Conservation (phyloP, 2,113 vertebrate genomes). For the Muntiacus muntjak region DNA sequence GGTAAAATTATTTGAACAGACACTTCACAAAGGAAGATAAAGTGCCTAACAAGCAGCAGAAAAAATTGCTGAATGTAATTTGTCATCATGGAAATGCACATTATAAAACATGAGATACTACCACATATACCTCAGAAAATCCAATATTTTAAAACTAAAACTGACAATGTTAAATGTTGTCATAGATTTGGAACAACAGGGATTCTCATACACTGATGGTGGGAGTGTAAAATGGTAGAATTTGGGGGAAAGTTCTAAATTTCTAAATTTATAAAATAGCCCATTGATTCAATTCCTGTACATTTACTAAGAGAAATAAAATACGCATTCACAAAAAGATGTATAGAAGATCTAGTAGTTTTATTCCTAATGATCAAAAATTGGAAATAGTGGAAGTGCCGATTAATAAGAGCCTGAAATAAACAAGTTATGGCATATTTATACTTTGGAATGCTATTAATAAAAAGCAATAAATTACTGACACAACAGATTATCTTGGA, state of each 20-base stretch:
- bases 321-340: background rate
- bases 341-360: background rate
- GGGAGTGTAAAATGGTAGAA: background rate
- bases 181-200: background rate
- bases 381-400: background rate
- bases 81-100: background rate
- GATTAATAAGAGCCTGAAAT: background rate
- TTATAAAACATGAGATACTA: background rate
- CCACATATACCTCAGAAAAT: background rate
- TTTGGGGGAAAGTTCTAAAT: background rate
- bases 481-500: background rate
- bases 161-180: background rate
- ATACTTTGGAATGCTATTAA: background rate
- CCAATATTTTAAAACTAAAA: background rate
- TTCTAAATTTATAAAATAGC: background rate
- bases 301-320: conserved; percentile 10
- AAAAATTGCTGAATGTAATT: background rate
- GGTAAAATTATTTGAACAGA: background rate
- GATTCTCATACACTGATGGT: background rate
- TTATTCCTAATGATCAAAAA: background rate
- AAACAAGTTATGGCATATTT: background rate
- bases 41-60: background rate
- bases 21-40: background rate
- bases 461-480: background rate
- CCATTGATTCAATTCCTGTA: background rate